Conservation (phyloP, 1,140 invertebrate species). For the Euschistus heros region DNA sequence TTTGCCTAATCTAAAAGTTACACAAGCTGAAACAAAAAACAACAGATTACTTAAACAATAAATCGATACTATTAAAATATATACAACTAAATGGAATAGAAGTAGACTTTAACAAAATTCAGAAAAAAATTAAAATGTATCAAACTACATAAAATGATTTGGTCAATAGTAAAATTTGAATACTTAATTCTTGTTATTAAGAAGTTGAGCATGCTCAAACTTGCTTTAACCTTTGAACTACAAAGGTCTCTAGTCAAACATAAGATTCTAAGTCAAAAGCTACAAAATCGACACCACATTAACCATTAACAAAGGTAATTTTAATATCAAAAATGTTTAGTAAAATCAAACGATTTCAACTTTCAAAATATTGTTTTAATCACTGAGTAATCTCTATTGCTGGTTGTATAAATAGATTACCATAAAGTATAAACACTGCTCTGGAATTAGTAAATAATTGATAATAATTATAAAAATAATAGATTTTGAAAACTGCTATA, state of each 20-base stretch:
- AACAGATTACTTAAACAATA: background rate
- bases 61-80: background rate
- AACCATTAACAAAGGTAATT: no score
- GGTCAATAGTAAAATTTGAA: background rate
- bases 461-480: no score
- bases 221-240: constrained; percentile 3
- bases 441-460: no score
- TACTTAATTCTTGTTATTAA: background rate
- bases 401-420: no score
- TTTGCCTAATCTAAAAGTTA: constrained; percentile 58
- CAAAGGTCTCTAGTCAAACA: background rate
- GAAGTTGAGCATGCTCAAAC: constrained; percentile 2
- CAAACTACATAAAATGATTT: background rate
- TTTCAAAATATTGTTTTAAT: no score
- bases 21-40: constrained; percentile 58
- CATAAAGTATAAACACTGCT: no score
- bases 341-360: no score
- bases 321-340: no score
- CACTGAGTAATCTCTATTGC: no score
- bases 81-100: background rate
- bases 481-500: no score
- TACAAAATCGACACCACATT: no score
- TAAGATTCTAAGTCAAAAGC: no score
- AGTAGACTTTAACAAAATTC: background rate
- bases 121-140: background rate